These are phyloP conservation scores for Apocrypta bakeri DNA, from an alignment of 1,140 invertebrate genomes.

Conservation along the genomic window DNA sequence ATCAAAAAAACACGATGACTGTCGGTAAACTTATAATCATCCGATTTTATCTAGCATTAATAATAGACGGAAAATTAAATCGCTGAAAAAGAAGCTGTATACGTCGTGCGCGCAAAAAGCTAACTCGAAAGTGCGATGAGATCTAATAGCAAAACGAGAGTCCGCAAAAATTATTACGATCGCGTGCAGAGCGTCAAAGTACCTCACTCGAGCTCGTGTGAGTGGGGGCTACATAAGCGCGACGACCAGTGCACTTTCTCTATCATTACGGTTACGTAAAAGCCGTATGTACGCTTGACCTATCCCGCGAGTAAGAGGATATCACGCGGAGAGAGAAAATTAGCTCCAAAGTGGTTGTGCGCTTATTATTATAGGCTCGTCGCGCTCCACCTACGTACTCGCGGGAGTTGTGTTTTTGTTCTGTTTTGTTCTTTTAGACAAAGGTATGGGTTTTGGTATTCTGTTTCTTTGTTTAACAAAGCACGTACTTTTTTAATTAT, in stretches of 20 bases:
- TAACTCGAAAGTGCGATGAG: too few species aligned
- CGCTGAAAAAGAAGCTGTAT: background rate
- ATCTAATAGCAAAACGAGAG: background rate
- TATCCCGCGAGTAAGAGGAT: slow-evolving; percentile 25
- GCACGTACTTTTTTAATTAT: too few species aligned
- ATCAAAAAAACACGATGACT: background rate
- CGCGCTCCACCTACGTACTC: background rate
- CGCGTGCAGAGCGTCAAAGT: slow-evolving; percentile 7
- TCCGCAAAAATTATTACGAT: slow-evolving; percentile 13
- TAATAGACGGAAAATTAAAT: background rate
- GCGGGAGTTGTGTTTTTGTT: background rate
- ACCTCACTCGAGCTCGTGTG: too few species aligned
- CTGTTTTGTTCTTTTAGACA: background rate
- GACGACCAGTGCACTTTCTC: slow-evolving; percentile 48
- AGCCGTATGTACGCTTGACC: slow-evolving; percentile 35
- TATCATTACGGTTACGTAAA: slow-evolving; percentile 49
- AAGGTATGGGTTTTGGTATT: too few species aligned
- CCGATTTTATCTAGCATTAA: background rate
- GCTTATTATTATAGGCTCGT: background rate
- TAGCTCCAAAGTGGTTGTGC: background rate
- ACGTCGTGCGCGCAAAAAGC: too few species aligned
- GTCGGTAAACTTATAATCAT: background rate
- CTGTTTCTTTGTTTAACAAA: background rate
- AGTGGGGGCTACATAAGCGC: slow-evolving; percentile 39
- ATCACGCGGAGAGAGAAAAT: background rate